Base-by-base conservation (phyloP, 2,797 vertebrate genomes). In the Lophura swinhoii region DNA sequence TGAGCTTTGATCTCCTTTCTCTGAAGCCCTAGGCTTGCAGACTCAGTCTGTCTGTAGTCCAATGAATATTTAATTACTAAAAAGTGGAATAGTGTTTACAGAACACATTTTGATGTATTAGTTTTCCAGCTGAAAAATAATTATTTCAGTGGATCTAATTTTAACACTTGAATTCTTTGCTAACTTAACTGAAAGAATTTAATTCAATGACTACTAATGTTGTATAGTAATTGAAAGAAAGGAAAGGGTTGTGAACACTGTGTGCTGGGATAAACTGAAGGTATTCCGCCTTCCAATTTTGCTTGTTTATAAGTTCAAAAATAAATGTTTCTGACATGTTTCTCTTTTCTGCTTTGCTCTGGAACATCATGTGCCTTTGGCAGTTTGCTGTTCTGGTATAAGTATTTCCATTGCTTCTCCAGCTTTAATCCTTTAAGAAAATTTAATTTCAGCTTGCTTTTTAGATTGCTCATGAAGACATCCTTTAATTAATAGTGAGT, bases 361-460 rank as follows among this genome's bases (percentile, higher is more conserved):
- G 80, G 93, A 93, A 96, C 93, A 95, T 81, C 55, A 71, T 91
- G 69, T 84, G 93, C 96, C 92, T 85, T 94, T 95, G 96, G 93
- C 96, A 91, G 60, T 96, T 94, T 87, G 64, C 51, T 82, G 35
- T 82, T 84, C 75, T 84, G 53, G 48, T 82, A 67, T 60, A 83
- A 82, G 72, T 56, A 79, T 77, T 96, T 75, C 74, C 73, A 85
- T 85, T 90, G 60, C 73, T 89, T 91, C 91, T 87, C 14, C 41
- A 93, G 68, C 67, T 87, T 93, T 66, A 84, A 88, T 88, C 56
- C 44, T 84, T 86, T 75, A 86, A 84, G 64, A 86, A 94, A 94
- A 91, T 58, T 84, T 92, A 64, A 93, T 95, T 96, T 94, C 79
- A 92, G 67, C 33, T 96, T 70, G 46, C 55, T 89, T 88, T 91